Conservation (phyloP, 2,113 vertebrate species). For the Corapipo altera region DNA sequence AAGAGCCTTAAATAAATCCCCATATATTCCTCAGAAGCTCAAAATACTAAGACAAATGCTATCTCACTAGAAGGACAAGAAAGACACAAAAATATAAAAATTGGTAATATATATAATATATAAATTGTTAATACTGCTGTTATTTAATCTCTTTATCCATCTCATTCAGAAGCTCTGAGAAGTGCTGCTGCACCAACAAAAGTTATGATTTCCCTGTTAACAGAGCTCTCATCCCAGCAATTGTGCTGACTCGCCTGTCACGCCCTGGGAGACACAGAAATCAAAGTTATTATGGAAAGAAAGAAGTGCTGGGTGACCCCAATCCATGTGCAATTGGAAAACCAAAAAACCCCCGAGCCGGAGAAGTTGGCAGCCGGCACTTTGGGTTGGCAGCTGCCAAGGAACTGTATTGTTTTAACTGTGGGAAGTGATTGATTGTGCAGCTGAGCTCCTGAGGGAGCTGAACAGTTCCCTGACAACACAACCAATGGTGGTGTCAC, state of each 20-base stretch:
- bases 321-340: background rate
- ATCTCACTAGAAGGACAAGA: background rate
- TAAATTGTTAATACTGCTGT: background rate
- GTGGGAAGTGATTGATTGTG: slow-evolving; percentile 3
- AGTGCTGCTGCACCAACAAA: too few species aligned
- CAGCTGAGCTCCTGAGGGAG: slow-evolving; percentile 29
- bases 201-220: background rate
- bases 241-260: background rate
- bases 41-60: background rate
- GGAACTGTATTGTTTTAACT: background rate
- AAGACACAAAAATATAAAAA: too few species aligned
- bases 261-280: background rate
- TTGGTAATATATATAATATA: too few species aligned
- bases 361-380: slow-evolving; percentile 21
- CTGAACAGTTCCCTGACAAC: background rate
- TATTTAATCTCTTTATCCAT: background rate
- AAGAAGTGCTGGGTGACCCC: background rate
- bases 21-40: background rate
- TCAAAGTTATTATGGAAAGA: background rate
- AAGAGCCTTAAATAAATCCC: background rate
- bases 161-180: background rate
- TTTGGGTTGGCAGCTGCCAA: background rate
- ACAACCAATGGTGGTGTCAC: background rate
- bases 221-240: background rate
- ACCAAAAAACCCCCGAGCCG: background rate